Evolutionary conservation across 1,140 invertebrate species (phyloP).

Genomic region (Cephus cinctus): DNA sequence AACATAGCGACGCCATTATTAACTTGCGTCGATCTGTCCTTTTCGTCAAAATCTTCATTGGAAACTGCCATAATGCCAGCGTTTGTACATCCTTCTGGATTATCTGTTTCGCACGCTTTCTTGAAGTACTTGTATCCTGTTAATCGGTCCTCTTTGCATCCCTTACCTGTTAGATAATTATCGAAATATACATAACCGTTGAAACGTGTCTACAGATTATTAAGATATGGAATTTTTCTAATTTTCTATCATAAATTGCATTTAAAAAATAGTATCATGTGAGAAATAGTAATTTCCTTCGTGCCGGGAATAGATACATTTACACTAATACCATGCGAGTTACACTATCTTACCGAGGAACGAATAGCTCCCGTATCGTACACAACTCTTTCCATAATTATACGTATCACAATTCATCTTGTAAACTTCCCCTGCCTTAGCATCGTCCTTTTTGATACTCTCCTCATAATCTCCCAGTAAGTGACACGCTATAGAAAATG

Average conservation of each 20-base stretch:
- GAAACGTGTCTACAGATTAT: no score
- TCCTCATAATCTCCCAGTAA: slow-evolving; percentile 86
- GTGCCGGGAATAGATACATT: no score
- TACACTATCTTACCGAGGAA: slow-evolving; percentile 67
- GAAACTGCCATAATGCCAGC: slow-evolving; percentile 70
- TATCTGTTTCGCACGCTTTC: slow-evolving; percentile 73
- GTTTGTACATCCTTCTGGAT: slow-evolving; percentile 71
- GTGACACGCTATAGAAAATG: slow-evolving; percentile 76
- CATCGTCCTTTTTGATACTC: slow-evolving; percentile 74
- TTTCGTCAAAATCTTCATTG: slow-evolving; percentile 46
- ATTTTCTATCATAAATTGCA: no score
- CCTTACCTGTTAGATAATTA: slow-evolving; percentile 37
- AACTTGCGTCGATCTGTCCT: slow-evolving; percentile 44
- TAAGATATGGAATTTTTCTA: no score
- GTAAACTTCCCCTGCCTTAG: slow-evolving; percentile 76
- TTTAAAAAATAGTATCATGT: no score
- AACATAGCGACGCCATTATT: slow-evolving; percentile 65
- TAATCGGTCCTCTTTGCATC: slow-evolving; percentile 20
- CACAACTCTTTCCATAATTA: slow-evolving; percentile 79
- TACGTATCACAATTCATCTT: slow-evolving; percentile 83
- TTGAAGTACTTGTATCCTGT: slow-evolving; percentile 70
- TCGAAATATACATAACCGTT: no score
- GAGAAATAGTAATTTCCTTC: no score
- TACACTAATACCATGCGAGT: no score
- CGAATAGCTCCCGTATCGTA: slow-evolving; percentile 76